A percentile compares a stretch with the other conserved stretches of the same genome.
Evolutionary conservation across 2,113 vertebrate species (phyloP).

Genomic region (Datnioides undecimradiatus): DNA sequence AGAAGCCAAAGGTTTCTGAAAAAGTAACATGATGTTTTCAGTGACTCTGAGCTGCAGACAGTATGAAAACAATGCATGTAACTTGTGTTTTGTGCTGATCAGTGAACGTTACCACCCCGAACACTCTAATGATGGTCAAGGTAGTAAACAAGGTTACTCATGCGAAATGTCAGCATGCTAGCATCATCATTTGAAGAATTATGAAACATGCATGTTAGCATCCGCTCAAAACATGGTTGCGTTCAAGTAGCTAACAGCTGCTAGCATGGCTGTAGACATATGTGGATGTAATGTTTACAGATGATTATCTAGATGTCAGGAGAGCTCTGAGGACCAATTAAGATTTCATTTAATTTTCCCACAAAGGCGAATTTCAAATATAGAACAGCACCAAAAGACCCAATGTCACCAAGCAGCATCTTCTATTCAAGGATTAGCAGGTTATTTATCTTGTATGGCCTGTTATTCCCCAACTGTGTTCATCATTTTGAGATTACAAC

Average conservation of each 20-base stretch:
- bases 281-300: not conserved
- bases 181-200: not conserved
- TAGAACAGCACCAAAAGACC: too few relatives aligned
- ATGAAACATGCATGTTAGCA: too few relatives aligned
- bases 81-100: too few relatives aligned
- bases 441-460: not conserved
- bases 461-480: not conserved
- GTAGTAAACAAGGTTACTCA: too few relatives aligned
- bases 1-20: slow-evolving; percentile 5
- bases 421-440: not conserved
- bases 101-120: too few relatives aligned
- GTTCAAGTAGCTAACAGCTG: not conserved
- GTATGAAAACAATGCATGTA: not conserved
- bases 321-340: not conserved
- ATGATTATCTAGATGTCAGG: not conserved
- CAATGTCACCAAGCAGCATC: too few relatives aligned
- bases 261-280: not conserved
- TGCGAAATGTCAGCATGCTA: not conserved
- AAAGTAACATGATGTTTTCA: not conserved
- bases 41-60: not conserved
- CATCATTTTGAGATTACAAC: not conserved
- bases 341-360: too few relatives aligned
- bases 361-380: too few relatives aligned
- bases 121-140: too few relatives aligned
- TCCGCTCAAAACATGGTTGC: too few relatives aligned